Evolutionary conservation across 92 coral and sea anemone genomes (phyloP).

Genomic region (Plumapathes pennacea): DNA sequence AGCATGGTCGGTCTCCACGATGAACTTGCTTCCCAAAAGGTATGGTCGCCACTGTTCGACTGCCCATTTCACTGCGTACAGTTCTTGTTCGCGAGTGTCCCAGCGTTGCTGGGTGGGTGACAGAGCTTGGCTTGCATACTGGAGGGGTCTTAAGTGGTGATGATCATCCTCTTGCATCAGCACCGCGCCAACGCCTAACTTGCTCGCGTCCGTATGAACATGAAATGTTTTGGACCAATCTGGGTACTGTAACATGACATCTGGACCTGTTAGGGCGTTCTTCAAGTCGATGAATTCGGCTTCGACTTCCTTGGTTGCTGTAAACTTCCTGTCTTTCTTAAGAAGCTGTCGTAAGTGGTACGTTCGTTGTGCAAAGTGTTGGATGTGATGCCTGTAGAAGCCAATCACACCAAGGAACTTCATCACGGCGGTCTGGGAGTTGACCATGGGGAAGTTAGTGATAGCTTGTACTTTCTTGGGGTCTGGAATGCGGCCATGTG

Average conservation of each 20-base stretch:
- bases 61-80: conserved; percentile 12
- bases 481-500: conserved; percentile 25
- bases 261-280: conserved; percentile 37
- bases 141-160: conserved; percentile 4
- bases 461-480: conserved; percentile 43
- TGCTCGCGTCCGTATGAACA: conserved; percentile 41
- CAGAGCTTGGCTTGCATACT: conserved; percentile 5
- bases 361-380: conserved; percentile 26
- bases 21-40: neutral
- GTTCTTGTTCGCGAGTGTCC: conserved; percentile 15
- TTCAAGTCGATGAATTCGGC: conserved; percentile 43
- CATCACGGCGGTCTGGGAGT: conserved; percentile 15
- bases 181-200: conserved; percentile 55
- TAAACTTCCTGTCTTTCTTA: conserved; percentile 25
- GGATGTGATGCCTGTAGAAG: conserved; percentile 42
- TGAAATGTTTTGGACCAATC: conserved; percentile 51
- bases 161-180: conserved; percentile 35
- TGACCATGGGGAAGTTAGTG: conserved; percentile 17
- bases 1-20: neutral
- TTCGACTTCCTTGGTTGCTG: conserved; percentile 32
- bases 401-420: conserved; percentile 35
- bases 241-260: conserved; percentile 56
- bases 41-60: conserved; percentile 4
- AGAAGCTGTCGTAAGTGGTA: conserved; percentile 14
- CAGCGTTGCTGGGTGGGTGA: conserved; percentile 10